These are phyloP conservation scores for Ormia ochracea DNA, from an alignment of 2,888 invertebrate species.

Conservation along the genomic window DNA sequence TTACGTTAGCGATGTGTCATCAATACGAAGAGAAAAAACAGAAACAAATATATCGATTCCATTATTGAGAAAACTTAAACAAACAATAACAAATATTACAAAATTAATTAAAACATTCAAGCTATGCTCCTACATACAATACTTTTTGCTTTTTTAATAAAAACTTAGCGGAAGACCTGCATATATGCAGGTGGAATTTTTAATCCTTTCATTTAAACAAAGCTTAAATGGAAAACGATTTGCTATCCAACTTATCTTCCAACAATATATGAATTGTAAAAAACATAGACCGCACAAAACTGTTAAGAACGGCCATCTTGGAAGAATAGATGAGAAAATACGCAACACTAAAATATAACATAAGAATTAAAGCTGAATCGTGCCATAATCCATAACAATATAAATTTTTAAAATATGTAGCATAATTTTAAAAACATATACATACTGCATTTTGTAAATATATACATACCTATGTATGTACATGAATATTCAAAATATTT, in stretches of 20 bases:
- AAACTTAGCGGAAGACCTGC: too few species aligned
- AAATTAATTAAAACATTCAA: slow-evolving; percentile 5
- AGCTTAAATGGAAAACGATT: slow-evolving; percentile 11
- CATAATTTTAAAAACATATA: too few species aligned
- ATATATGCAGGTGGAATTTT: too few species aligned
- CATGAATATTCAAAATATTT: neutral
- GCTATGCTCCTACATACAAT: neutral
- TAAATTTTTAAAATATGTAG: neutral
- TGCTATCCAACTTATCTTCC: slow-evolving; percentile 29
- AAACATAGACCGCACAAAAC: slow-evolving; percentile 68
- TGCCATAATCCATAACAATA: slow-evolving; percentile 44
- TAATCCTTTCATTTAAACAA: neutral
- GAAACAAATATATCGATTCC: slow-evolving; percentile 33
- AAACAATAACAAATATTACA: slow-evolving; percentile 13
- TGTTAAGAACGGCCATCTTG: slow-evolving; percentile 76
- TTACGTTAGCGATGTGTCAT: slow-evolving; percentile 60
- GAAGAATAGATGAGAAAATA: slow-evolving; percentile 66
- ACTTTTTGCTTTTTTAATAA: neutral
- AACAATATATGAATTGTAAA: slow-evolving; percentile 43
- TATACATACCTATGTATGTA: neutral
- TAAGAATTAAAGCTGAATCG: slow-evolving; percentile 46
- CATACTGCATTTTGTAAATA: too few species aligned
- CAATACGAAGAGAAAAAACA: slow-evolving; percentile 36
- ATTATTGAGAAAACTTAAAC: slow-evolving; percentile 45
- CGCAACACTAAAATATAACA: slow-evolving; percentile 47